Evolutionary conservation across 92 coral and sea anemone genomes (phyloP), one percentile per base, ranked within the genome.

Genomic region (Plumapathes pennacea): DNA sequence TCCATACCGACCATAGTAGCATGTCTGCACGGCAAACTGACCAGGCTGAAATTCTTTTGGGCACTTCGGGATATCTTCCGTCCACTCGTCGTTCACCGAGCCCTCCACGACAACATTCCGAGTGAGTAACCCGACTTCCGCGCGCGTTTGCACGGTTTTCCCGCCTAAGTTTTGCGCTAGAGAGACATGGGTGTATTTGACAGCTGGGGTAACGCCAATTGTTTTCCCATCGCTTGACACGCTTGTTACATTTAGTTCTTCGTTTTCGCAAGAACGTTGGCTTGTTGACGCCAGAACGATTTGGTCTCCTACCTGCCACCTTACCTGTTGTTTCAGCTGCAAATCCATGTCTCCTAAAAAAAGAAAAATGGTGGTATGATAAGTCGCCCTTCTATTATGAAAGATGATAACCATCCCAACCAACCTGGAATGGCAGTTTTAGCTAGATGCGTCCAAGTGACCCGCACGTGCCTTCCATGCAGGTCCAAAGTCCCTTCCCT

Each of bases 51-150:
- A 90, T 14, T 68, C 86, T 5, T 72, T 62, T 24, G 89, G 86
- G 32, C 97, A 90, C 47, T 69, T 56, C 40, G 57, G 56, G 41
- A 85, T 72, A 12, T 25, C 49, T 20, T 80, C 84, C 32, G 80
- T 31, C 90, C 89, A 81, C 27, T 76, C 86, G 34, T 82, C 83
- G 34, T 90, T 80, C 28, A 67, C 76, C 47, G 97, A 90, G 4
- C 95, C 97, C 57, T 85, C 86, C 10, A 90, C 88, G 48, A 90
- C 90, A 26, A 90, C 97, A 54, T 90, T 90, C 44, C 97, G 89
- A 52, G 97, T 90, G 7, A 90, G 92, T 20, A 90, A 82, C 7
- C 97, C 97, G 5, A 90, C 97, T 54, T 90, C 97, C 12, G 94
- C 97, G 5, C 89, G 77, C 1, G 97, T 81, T 41, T 85, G 89